A percentile compares a stretch with the other conserved stretches of the same genome.
Evolutionary conservation across 2,113 vertebrate species (phyloP).

Genomic region (Triplophysa dalaica): DNA sequence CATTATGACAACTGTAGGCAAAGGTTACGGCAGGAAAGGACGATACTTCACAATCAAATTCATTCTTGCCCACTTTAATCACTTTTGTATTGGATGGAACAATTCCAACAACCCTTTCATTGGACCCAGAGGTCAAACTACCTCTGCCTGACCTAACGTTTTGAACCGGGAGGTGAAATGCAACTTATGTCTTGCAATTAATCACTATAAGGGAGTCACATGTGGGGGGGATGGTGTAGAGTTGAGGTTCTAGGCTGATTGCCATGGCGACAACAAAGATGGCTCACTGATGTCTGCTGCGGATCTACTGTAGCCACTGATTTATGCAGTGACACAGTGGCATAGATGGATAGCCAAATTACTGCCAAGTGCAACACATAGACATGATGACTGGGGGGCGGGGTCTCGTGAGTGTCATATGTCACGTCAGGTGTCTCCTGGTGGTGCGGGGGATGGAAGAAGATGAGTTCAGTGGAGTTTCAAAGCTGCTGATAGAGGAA

Average conservation of each 20-base stretch:
- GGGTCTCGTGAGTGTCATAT: constrained; percentile 26
- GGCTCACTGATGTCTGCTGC: constrained; percentile 74
- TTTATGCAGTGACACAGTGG: constrained; percentile 76
- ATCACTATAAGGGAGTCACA: constrained; percentile 15
- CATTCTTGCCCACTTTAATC: constrained; percentile 48
- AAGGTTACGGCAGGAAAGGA: constrained; percentile 53
- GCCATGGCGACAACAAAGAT: constrained; percentile 81
- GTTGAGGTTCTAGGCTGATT: constrained; percentile 68
- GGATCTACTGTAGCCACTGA: constrained; percentile 56
- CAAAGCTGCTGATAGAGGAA: constrained; percentile 33
- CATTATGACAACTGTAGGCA: constrained; percentile 36
- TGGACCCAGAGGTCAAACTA: constrained; percentile 6
- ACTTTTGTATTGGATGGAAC: constrained; percentile 16
- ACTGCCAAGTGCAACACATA: constrained; percentile 74
- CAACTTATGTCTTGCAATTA: not conserved
- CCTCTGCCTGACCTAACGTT: not conserved
- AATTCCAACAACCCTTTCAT: not conserved
- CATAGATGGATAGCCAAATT: constrained; percentile 71
- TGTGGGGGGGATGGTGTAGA: constrained; percentile 15
- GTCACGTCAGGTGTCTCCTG: constrained; percentile 45
- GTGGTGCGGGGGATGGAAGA: constrained; percentile 7
- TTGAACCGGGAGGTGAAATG: constrained; percentile 3
- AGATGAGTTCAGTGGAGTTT: constrained; percentile 7
- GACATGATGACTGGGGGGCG: constrained; percentile 60
- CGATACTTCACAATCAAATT: constrained; percentile 35